Base-by-base conservation (phyloP, 2,888 invertebrate species). In the Scaptodrosophila latifasciaeformis region DNA sequence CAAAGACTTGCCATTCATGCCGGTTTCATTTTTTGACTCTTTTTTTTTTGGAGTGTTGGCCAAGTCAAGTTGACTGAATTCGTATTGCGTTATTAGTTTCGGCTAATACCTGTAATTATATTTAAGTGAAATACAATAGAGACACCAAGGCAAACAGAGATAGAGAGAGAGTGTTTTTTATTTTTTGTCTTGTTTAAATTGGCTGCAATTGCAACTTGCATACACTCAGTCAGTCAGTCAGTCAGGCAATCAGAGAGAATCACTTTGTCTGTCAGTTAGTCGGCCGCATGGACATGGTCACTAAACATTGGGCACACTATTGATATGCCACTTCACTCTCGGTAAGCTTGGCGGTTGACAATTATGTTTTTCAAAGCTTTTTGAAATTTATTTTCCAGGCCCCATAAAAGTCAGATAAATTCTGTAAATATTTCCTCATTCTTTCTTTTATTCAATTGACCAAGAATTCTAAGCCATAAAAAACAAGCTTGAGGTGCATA, bases 221-320 rank as follows among this genome's bases (percentile, higher is more conserved):
- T n/a, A n/a, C n/a, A 13, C 7, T 27, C 29, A 31, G 31, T 27
- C 30, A 18, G 21, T 46, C 18, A 29, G 18, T 18, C 37, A 19
- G 13, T 45, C 15, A 18, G 24, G 18, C 13, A 10, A 9, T 19
- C 44, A 4, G 24, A 5, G 18, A 43, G 43, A n/a, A n/a, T n/a
- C n/a, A n/a, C n/a, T n/a, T n/a, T n/a, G n/a, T 27, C 27, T 24
- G 43, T 43, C 29, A 45, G 45, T 24, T 30, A 45, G 51, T 30
- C 29, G 42, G 27, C 52, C 44, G 53, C 81, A 37, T 13, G 15
- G 79, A 79, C 69, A 81, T 79, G 79, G 80, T 71, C 68, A 69
- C 55, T 83, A 72, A 72, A 54, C 84, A 84, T 82, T 72, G 79
- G 76, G 83, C 81, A 80, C 84, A 81, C 74, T 67, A 74, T 74